These are phyloP conservation scores for Lochmaea capreae DNA, from an alignment of 2,888 invertebrate species.

Conservation along the genomic window DNA sequence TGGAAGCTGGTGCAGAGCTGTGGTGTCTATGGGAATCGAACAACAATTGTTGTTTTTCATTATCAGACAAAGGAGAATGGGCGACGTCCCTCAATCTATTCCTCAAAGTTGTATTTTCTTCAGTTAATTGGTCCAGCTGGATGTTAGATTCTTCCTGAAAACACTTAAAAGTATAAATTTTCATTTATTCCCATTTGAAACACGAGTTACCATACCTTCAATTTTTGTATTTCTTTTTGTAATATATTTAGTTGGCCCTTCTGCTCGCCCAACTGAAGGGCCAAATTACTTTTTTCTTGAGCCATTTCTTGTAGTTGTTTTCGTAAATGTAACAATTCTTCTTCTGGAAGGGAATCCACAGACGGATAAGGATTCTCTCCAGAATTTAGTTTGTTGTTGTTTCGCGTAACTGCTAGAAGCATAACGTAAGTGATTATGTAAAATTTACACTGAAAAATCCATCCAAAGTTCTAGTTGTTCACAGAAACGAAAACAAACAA, in stretches of 20 bases:
- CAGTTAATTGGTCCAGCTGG: slow-evolving; percentile 76
- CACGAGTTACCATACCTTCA: slow-evolving; percentile 70
- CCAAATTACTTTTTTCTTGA: slow-evolving; percentile 75
- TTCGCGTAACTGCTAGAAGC: slow-evolving; percentile 53
- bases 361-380: slow-evolving; percentile 50
- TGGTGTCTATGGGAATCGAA: slow-evolving; percentile 77
- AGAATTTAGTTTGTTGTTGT: slow-evolving; percentile 60
- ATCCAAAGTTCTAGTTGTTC: not conserved
- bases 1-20: slow-evolving; percentile 85
- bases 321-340: slow-evolving; percentile 75
- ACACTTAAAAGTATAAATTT: slow-evolving; percentile 58
- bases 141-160: slow-evolving; percentile 72
- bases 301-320: slow-evolving; percentile 73
- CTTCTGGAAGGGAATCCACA: slow-evolving; percentile 64
- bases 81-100: slow-evolving; percentile 82
- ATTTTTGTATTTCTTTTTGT: slow-evolving; percentile 75
- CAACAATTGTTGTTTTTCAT: slow-evolving; percentile 84
- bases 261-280: slow-evolving; percentile 74
- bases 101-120: slow-evolving; percentile 82
- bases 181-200: not conserved
- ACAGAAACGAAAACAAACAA: too few relatives aligned
- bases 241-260: slow-evolving; percentile 76
- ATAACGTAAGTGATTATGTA: too few relatives aligned
- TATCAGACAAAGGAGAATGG: slow-evolving; percentile 85
- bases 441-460: too few relatives aligned